Conservation (phyloP, 2,113 vertebrate genomes). For the Thamnophis sirtalis region DNA sequence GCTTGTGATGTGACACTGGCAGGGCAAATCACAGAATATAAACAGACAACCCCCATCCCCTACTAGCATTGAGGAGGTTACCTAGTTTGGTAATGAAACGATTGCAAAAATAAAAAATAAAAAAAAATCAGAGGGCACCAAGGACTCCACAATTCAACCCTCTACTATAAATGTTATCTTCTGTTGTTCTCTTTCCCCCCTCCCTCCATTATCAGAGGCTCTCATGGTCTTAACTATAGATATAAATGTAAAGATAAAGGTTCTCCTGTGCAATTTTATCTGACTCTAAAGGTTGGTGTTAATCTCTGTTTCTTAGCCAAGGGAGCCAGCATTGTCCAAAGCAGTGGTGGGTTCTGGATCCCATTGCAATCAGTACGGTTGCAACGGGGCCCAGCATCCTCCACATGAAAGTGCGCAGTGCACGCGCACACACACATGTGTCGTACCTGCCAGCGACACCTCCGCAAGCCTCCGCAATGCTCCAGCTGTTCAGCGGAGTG, state of each 20-base stretch:
- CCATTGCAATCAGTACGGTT: too few relatives aligned
- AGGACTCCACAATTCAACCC: not conserved
- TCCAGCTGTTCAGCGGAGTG: too few relatives aligned
- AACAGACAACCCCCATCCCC: not conserved
- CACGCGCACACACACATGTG: too few relatives aligned
- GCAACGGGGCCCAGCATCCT: too few relatives aligned
- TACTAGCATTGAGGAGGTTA: not conserved
- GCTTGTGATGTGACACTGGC: not conserved
- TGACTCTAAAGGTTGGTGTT: not conserved
- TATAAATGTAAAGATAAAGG: not conserved
- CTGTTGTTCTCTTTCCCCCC: not conserved
- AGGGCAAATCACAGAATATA: not conserved
- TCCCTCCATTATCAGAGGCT: not conserved
- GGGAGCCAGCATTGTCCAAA: not conserved
- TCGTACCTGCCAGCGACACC: too few relatives aligned
- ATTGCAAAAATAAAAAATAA: not conserved
- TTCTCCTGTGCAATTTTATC: not conserved
- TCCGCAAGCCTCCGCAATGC: too few relatives aligned
- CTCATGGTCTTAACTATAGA: not conserved
- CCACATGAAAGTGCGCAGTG: too few relatives aligned
- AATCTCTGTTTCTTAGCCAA: not conserved
- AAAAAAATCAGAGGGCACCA: not conserved
- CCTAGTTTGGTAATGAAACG: not conserved
- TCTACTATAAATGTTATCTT: not conserved
- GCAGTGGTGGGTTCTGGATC: too few relatives aligned